Percentiles rank a stretch among this genome's conserved stretches.
These are phyloP conservation scores for Drosophila infuscata DNA, from an alignment of 2,888 invertebrate species.

Conservation along the genomic window DNA sequence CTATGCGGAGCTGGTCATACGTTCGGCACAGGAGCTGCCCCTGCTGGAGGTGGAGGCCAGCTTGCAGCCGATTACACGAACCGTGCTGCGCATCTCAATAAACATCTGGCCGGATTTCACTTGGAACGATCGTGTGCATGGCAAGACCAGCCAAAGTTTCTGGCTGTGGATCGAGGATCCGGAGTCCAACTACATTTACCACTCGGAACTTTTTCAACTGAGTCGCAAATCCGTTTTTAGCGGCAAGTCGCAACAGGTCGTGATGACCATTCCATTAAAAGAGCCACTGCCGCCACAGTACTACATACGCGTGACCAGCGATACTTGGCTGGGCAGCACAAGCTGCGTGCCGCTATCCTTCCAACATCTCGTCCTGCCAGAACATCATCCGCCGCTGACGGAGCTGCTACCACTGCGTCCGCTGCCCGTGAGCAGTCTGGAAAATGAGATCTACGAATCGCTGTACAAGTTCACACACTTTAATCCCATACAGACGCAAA, in stretches of 20 bases:
- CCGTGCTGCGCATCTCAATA: slow-evolving; percentile 93
- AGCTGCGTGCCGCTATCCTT: slow-evolving; percentile 89
- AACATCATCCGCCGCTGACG: slow-evolving; percentile 96
- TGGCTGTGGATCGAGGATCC: slow-evolving; percentile 99
- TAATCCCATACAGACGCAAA: slow-evolving; percentile 99
- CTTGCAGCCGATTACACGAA: slow-evolving; percentile 98
- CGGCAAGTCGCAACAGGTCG: slow-evolving; percentile 92
- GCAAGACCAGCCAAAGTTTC: slow-evolving; percentile 94
- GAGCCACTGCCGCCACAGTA: slow-evolving; percentile 97
- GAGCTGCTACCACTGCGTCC: slow-evolving; percentile 96
- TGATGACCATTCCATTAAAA: slow-evolving; percentile 97
- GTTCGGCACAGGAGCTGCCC: slow-evolving; percentile 95
- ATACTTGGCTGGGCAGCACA: slow-evolving; percentile 89
- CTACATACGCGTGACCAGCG: slow-evolving; percentile 93
- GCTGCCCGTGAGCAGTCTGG: slow-evolving; percentile 92
- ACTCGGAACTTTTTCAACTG: slow-evolving; percentile 94
- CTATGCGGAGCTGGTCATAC: slow-evolving; percentile 91
- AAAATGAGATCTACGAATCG: slow-evolving; percentile 91
- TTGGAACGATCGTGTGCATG: slow-evolving; percentile 97
- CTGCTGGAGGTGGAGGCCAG: slow-evolving; percentile 92
- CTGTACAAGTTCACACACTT: slow-evolving; percentile 97
- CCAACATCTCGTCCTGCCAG: slow-evolving; percentile 95
- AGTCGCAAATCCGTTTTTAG: slow-evolving; percentile 87
- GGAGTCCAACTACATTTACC: slow-evolving; percentile 96
- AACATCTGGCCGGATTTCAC: slow-evolving; percentile 91